phyloP scores from a whole-genome alignment of 1,140 invertebrate genomes.

The Procambarus virginalis region DNA sequence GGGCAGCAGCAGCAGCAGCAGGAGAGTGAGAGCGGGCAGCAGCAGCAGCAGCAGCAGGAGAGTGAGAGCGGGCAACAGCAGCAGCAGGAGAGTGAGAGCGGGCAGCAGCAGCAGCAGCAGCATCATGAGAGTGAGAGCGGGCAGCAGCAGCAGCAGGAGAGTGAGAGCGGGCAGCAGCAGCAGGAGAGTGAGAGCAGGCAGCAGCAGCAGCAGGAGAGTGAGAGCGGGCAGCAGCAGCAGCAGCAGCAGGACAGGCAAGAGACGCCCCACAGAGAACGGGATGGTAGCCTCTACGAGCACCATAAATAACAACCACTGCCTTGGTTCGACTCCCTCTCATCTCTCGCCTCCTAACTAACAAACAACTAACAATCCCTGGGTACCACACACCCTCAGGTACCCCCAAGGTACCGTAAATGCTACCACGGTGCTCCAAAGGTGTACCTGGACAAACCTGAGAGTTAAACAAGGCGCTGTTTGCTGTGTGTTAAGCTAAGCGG shows the following conservation, averaged over 20 bases:
- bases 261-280: conserved; percentile 34
- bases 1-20: background rate
- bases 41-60: background rate
- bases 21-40: background rate
- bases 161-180: background rate
- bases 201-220: conserved; percentile 13
- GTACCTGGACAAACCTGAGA: too few relatives aligned
- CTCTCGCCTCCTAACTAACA: background rate
- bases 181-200: background rate
- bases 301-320: conserved; percentile 39
- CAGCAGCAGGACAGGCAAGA: conserved; percentile 7
- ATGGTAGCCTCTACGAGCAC: background rate
- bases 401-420: background rate
- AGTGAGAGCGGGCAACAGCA: background rate
- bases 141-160: background rate
- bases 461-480: too few relatives aligned
- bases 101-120: background rate
- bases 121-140: background rate
- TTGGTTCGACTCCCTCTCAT: background rate
- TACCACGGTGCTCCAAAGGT: too few relatives aligned
- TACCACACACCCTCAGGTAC: background rate
- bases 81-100: background rate
- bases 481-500: background rate
- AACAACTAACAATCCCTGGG: background rate
- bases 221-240: conserved; percentile 13